These are phyloP conservation scores for Pipistrellus pipistrellus DNA, from an alignment of 2,797 vertebrate genomes.

Conservation along the genomic window DNA sequence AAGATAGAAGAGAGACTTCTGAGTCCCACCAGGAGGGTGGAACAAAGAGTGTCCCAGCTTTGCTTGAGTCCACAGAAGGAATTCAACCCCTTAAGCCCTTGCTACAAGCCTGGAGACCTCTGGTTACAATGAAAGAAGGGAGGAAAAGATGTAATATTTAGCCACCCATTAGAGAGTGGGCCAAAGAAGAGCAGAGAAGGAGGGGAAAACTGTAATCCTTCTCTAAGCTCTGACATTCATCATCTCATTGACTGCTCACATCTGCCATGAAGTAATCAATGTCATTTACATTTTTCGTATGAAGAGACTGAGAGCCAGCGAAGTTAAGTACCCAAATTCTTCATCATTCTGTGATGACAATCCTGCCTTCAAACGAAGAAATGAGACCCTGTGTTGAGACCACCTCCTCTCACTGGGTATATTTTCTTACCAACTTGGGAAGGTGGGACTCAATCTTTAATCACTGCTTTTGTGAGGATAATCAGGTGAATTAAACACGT, in stretches of 20 bases:
- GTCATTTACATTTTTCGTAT: slow-evolving; percentile 4
- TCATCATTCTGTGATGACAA: not conserved
- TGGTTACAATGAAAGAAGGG: not conserved
- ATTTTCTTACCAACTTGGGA: not conserved
- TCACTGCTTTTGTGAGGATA: slow-evolving; percentile 23
- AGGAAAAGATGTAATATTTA: not conserved
- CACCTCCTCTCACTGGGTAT: not conserved
- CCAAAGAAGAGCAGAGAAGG: not conserved
- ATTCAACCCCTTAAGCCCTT: not conserved
- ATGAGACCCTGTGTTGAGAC: not conserved
- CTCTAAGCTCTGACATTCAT: not conserved
- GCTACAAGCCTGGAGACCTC: not conserved
- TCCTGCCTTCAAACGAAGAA: not conserved
- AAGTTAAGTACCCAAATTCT: slow-evolving; percentile 17
- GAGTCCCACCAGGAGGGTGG: not conserved
- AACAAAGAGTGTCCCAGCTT: not conserved
- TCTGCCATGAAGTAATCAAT: not conserved
- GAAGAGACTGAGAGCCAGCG: slow-evolving; percentile 4
- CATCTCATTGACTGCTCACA: not conserved
- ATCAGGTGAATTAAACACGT: not conserved
- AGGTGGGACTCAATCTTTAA: not conserved
- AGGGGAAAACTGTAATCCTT: not conserved
- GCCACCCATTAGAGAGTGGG: not conserved
- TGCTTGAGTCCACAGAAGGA: not conserved
- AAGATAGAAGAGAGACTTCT: not conserved